phyloP scores from a whole-genome alignment of 53 echinoderm and acorn worm genomes.

The Henricia sp. region DNA sequence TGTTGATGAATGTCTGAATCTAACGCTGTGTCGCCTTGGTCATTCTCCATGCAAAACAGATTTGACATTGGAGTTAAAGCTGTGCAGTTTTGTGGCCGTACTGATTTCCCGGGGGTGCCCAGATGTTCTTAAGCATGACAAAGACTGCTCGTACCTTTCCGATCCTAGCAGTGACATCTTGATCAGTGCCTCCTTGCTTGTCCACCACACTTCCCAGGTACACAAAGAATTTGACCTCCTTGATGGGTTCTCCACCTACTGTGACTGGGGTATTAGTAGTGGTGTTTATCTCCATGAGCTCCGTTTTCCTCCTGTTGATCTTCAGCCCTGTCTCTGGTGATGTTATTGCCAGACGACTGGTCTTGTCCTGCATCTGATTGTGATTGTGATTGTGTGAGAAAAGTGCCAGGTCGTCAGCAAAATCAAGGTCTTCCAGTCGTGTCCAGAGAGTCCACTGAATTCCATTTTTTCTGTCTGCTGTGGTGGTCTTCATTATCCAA shows the following conservation, averaged over 20 bases:
- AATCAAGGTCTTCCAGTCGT: slow-evolving; percentile 29
- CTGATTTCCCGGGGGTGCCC: background rate
- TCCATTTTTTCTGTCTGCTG: slow-evolving; percentile 12
- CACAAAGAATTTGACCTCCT: slow-evolving; percentile 8
- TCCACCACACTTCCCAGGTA: slow-evolving; percentile 25
- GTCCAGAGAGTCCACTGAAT: slow-evolving; percentile 15
- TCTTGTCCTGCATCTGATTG: slow-evolving; percentile 52
- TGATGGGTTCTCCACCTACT: slow-evolving; percentile 1
- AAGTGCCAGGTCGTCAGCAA: slow-evolving; percentile 44
- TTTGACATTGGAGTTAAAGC: background rate
- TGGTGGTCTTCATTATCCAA: slow-evolving; percentile 31
- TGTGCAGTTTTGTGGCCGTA: background rate
- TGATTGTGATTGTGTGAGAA: slow-evolving; percentile 28
- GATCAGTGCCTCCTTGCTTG: slow-evolving; percentile 4
- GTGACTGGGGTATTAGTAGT: background rate
- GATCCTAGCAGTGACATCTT: slow-evolving; percentile 6
- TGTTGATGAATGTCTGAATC: slow-evolving; percentile 28
- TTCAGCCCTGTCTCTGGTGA: slow-evolving; percentile 7
- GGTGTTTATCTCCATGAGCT: slow-evolving; percentile 26
- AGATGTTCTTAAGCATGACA: slow-evolving; percentile 12
- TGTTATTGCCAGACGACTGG: background rate
- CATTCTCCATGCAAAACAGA: slow-evolving; percentile 12
- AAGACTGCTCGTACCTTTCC: slow-evolving; percentile 6
- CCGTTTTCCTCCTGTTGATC: slow-evolving; percentile 21
- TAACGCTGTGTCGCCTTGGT: background rate